Evolutionary conservation across 2,113 vertebrate genomes (phyloP).

Genomic region (Columbina picui): DNA sequence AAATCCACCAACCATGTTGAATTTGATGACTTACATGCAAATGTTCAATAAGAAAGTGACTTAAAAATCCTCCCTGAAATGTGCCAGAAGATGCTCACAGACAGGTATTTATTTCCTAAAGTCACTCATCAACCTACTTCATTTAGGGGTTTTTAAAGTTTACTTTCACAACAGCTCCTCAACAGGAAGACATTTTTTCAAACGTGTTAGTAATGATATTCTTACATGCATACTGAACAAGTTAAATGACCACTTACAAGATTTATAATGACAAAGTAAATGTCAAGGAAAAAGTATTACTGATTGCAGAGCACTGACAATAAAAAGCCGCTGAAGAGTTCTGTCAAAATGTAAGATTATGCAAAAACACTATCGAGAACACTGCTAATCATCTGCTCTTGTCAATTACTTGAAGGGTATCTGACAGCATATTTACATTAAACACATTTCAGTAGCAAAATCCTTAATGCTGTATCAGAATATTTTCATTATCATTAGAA

Average conservation of each 20-base stretch:
- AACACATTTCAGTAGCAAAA: conserved; percentile 83
- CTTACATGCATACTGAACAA: conserved; percentile 61
- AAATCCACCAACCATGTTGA: neutral
- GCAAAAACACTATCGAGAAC: conserved; percentile 87
- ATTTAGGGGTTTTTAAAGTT: conserved; percentile 45
- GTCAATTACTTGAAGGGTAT: conserved; percentile 92
- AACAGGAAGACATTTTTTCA: conserved; percentile 43
- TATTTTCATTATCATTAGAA: conserved; percentile 78
- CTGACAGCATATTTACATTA: conserved; percentile 94
- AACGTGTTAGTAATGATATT: conserved; percentile 33
- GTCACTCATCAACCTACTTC: conserved; percentile 7
- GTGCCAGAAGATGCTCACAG: neutral
- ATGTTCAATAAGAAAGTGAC: neutral
- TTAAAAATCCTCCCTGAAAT: conserved; percentile 7
- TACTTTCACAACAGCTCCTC: conserved; percentile 44
- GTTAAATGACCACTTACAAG: conserved; percentile 83
- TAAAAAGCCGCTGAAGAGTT: conserved; percentile 78
- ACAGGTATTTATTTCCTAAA: conserved; percentile 18
- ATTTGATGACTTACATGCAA: neutral
- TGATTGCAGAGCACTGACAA: conserved; percentile 81
- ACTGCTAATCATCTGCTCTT: conserved; percentile 93
- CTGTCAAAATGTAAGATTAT: conserved; percentile 88
- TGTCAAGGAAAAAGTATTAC: conserved; percentile 77
- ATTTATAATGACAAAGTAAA: conserved; percentile 81
- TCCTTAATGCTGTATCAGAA: conserved; percentile 79